A percentile compares a stretch with the other conserved stretches of the same genome.
Evolutionary conservation across 2,797 vertebrate species (phyloP).

Genomic region (Phrynocephalus forsythii): DNA sequence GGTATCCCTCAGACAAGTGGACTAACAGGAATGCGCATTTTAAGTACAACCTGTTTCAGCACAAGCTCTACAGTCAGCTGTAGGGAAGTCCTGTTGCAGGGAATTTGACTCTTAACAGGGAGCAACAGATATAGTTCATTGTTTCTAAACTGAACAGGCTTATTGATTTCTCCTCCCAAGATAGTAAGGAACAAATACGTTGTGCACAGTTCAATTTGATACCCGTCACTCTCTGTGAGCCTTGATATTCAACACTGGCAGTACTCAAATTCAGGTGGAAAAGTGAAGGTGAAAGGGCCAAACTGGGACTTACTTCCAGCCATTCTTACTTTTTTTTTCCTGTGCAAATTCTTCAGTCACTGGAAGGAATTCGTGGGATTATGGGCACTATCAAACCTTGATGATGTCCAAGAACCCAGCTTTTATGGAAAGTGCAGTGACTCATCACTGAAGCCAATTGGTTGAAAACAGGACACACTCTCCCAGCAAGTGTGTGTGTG

Average conservation of each 20-base stretch:
- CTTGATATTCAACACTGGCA: constrained; percentile 12
- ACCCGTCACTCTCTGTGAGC: constrained; percentile 33
- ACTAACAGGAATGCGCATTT: constrained; percentile 16
- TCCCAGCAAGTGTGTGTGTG: not conserved
- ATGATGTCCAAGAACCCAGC: not conserved
- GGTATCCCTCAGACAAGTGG: not conserved
- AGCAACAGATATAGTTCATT: constrained; percentile 16
- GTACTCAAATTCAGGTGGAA: constrained; percentile 35
- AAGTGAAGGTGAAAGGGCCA: constrained; percentile 19
- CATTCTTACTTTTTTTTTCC: not conserved
- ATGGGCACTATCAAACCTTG: not conserved
- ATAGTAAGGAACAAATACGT: not conserved
- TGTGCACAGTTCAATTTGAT: constrained; percentile 27
- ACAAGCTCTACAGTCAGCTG: not conserved
- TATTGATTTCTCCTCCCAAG: constrained; percentile 34
- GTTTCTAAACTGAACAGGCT: constrained; percentile 39
- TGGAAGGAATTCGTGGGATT: not conserved
- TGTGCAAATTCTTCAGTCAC: not conserved
- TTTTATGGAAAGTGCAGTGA: not conserved
- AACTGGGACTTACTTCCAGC: not conserved
- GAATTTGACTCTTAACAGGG: not conserved
- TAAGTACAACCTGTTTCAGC: not conserved
- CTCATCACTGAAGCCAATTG: not conserved
- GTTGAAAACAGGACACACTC: not conserved
- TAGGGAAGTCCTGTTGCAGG: not conserved